phyloP scores from a whole-genome alignment of 1,140 invertebrate species.

The Nymphalis io region DNA sequence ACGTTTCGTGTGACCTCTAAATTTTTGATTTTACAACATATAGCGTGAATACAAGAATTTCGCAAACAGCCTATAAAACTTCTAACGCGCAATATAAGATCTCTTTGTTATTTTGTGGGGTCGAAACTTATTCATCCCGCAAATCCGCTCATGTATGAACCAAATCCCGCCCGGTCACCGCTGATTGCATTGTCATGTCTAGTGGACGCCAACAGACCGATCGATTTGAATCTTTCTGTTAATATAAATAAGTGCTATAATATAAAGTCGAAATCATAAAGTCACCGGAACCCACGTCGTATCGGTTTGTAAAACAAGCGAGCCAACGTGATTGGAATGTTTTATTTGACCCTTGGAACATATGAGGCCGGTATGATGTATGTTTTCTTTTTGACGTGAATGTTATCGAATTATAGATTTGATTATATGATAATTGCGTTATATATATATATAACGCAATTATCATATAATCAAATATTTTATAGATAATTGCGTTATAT shows the following conservation, averaged over 20 bases:
- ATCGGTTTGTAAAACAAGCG: slow-evolving; percentile 79
- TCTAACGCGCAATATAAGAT: slow-evolving; percentile 67
- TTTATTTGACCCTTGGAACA: slow-evolving; percentile 75
- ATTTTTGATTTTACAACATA: slow-evolving; percentile 15
- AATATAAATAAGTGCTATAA: slow-evolving; percentile 41
- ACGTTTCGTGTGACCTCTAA: background rate
- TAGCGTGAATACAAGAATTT: slow-evolving; percentile 49
- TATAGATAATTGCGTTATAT: too few relatives aligned
- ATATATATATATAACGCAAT: too few relatives aligned
- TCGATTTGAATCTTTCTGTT: slow-evolving; percentile 39
- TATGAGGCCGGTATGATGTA: slow-evolving; percentile 77
- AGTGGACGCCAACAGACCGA: slow-evolving; percentile 44
- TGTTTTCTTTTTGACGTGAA: slow-evolving; percentile 68
- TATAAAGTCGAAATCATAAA: slow-evolving; percentile 33
- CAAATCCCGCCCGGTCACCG: slow-evolving; percentile 79
- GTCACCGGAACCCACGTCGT: slow-evolving; percentile 62
- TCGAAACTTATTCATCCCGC: slow-evolving; percentile 79
- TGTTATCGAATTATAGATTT: slow-evolving; percentile 49
- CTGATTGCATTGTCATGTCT: slow-evolving; percentile 80
- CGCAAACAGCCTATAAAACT: slow-evolving; percentile 70
- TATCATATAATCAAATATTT: too few relatives aligned
- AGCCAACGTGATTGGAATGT: slow-evolving; percentile 78
- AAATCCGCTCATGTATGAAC: slow-evolving; percentile 80
- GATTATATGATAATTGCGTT: slow-evolving; percentile 25
- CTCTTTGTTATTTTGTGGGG: slow-evolving; percentile 78